phyloP scores from a whole-genome alignment of 2,888 invertebrate genomes.

The Eurytoma adleriae region DNA sequence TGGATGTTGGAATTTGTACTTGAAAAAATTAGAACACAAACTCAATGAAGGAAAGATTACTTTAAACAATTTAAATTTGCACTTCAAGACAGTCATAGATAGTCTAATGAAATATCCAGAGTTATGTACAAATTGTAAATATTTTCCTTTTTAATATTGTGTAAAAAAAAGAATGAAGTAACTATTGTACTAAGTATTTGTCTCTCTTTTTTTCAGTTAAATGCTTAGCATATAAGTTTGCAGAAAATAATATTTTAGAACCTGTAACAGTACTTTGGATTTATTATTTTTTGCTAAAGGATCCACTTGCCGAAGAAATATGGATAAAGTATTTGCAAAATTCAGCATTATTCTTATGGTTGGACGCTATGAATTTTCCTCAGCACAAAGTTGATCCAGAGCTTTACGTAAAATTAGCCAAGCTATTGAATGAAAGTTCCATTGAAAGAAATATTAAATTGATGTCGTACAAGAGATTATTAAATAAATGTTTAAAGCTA shows the following conservation, averaged over 20 bases:
- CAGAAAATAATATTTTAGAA: not conserved
- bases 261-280: slow-evolving; percentile 25
- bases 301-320: slow-evolving; percentile 14
- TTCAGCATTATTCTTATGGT: not conserved
- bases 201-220: slow-evolving; percentile 4
- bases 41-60: not conserved
- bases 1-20: slow-evolving; percentile 30
- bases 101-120: slow-evolving; percentile 26
- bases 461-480: not conserved
- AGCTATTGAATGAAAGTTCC: not conserved
- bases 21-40: slow-evolving; percentile 12
- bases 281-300: slow-evolving; percentile 28
- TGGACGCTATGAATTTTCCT: not conserved
- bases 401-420: slow-evolving; percentile 4
- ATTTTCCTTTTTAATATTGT: not conserved
- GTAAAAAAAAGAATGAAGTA: not conserved
- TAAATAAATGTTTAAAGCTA: slow-evolving; percentile 8
- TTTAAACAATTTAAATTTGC: not conserved
- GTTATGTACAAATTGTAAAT: slow-evolving; percentile 28
- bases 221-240: slow-evolving; percentile 11
- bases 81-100: not conserved
- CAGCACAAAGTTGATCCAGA: not conserved
- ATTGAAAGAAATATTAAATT: not conserved
- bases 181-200: not conserved
- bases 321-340: slow-evolving; percentile 8